Conservation (phyloP, 2,888 invertebrate genomes). For the Rhyacophila evoluta region DNA sequence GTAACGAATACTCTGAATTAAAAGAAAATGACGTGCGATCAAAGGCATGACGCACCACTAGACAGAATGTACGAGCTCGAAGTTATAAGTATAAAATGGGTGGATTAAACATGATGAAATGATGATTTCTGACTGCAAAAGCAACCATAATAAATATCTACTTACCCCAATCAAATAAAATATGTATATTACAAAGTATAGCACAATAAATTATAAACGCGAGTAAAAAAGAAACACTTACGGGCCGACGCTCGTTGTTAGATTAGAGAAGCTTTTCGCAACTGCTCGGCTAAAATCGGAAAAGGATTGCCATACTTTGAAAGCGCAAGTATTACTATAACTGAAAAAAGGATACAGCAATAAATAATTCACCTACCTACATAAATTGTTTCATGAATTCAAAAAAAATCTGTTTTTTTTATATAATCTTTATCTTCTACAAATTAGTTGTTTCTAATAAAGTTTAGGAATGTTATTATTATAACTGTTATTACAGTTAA, state of each 20-base stretch:
- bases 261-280: slow-evolving; percentile 48
- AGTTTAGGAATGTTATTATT: no score
- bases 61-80: slow-evolving; percentile 41
- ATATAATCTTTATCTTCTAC: no score
- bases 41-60: slow-evolving; percentile 50
- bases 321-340: background rate
- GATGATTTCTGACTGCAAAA: background rate
- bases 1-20: background rate
- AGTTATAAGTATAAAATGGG: background rate
- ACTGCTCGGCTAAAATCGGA: slow-evolving; percentile 43
- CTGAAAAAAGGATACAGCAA: background rate
- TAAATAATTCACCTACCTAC: background rate
- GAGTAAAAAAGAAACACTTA: slow-evolving; percentile 45
- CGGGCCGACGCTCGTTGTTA: slow-evolving; percentile 48
- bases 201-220: slow-evolving; percentile 33
- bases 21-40: slow-evolving; percentile 46
- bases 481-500: no score
- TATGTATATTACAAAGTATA: slow-evolving; percentile 35
- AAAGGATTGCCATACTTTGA: background rate
- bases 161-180: slow-evolving; percentile 29
- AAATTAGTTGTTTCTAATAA: no score
- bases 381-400: no score
- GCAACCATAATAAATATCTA: slow-evolving; percentile 23
- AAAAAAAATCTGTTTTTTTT: no score
- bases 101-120: background rate